Base-by-base conservation (phyloP, 2,888 invertebrate species). In the Alviniconcha strummeri region DNA sequence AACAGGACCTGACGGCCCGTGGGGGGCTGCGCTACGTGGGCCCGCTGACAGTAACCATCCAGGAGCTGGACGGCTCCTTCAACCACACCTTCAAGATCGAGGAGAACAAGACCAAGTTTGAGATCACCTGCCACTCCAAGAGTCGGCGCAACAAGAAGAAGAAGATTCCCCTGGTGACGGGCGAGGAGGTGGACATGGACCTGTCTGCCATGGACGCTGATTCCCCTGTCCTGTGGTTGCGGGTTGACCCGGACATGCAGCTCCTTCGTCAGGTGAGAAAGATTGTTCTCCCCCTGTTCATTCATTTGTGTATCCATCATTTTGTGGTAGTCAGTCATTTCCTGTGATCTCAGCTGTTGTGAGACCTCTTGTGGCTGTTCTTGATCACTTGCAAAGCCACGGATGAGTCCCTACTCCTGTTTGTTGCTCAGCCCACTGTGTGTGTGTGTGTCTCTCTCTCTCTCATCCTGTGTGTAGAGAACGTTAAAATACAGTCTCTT, bases 111-210 rank as follows among this genome's bases (percentile, higher is more conserved):
- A 98, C 98, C 0, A 98, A 98, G 91, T 96, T 98, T 19, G 99
- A 99, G 92, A 98, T 99, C 84, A 99, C 99, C 0, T 99, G 99
- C 91, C 99, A 99, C 94, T 99, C 99, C 78, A 99, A 99, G 94
- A 99, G 98, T 91, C 95, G 99, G 85, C 95, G 94, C 88, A 99
- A 99, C 93, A 99, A 99, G 94, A 99, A 99, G 95, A 99, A 99
- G 94, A 99, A 99, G 94, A 99, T 99, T 92, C 99, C 99, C 0
- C 94, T 99, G 2, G 97, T 98, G 92, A 99, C 99, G 0, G 98
- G 99, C 0, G 99, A 99, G 93, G 99, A 99, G 94, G 98, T 99
- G 6, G 99, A 99, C 92, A 99, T 99, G 98, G 99, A 99, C 94
- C 95, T 99, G 4, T 97, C 97, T 86, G 97, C 98, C 86, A 98